Conservation (phyloP, 2,888 invertebrate species). For the Phalangium opilio region DNA sequence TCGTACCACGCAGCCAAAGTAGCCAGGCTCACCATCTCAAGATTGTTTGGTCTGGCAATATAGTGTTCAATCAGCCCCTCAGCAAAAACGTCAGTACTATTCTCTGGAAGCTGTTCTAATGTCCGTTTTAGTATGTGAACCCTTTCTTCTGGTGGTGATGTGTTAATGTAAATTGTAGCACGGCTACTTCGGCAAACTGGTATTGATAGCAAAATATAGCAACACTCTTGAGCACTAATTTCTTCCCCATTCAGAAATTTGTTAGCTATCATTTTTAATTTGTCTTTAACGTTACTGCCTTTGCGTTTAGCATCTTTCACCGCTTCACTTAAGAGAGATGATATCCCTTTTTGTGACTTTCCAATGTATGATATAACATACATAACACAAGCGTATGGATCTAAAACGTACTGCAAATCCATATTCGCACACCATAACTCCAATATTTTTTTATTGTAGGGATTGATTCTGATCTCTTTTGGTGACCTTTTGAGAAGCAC, state of each 20-base stretch:
- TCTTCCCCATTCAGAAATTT: conserved; percentile 22
- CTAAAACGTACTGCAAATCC: conserved; percentile 28
- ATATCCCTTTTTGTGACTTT: conserved; percentile 14
- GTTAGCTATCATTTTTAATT: conserved; percentile 19
- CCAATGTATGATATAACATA: conserved; percentile 24
- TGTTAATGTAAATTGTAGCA: conserved; percentile 19
- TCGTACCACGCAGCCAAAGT: conserved; percentile 1
- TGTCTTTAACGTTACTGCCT: conserved; percentile 19
- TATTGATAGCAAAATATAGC: conserved; percentile 19
- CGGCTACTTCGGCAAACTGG: conserved; percentile 18
- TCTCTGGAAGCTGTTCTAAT: conserved; percentile 15
- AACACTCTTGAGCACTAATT: conserved; percentile 24
- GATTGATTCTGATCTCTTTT: conserved; percentile 20
- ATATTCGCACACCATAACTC: conserved; percentile 26
- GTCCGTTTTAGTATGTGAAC: conserved; percentile 22
- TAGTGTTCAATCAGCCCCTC: conserved; percentile 24
- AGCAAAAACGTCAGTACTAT: conserved; percentile 6
- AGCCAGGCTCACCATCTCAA: conserved; percentile 14
- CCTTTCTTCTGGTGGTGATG: conserved; percentile 21
- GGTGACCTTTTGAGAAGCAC: conserved; percentile 20
- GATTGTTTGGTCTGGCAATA: conserved; percentile 19
- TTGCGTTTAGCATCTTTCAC: conserved; percentile 22
- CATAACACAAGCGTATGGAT: conserved; percentile 26
- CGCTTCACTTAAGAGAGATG: conserved; percentile 15
- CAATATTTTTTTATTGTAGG: conserved; percentile 22